Percentiles rank a stretch among this genome's conserved stretches.
phyloP scores from a whole-genome alignment of 2,113 vertebrate species.

The Hassar affinis region DNA sequence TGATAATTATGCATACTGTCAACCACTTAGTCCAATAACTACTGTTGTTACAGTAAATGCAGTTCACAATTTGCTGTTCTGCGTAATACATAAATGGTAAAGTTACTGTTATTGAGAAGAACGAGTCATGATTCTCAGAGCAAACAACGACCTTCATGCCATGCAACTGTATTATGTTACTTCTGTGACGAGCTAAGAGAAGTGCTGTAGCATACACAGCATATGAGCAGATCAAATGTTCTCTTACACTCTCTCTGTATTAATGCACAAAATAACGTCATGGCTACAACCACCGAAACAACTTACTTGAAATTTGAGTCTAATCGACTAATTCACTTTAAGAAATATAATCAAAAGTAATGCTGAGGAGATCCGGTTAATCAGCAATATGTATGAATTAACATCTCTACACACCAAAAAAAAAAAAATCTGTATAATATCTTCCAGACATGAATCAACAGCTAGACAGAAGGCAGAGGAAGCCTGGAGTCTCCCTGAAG shows the following conservation, averaged over 20 bases:
- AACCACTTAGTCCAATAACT: constrained; percentile 1
- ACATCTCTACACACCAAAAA: background rate
- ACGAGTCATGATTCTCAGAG: background rate
- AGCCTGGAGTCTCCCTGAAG: constrained; percentile 6
- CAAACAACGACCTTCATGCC: background rate
- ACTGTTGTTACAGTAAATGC: constrained; percentile 15
- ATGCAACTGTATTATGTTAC: background rate
- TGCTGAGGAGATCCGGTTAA: background rate
- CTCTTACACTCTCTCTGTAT: background rate
- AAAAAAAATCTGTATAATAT: background rate
- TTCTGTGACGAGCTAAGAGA: background rate
- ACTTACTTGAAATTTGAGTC: background rate
- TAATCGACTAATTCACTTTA: background rate
- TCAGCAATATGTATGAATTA: background rate
- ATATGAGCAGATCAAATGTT: background rate
- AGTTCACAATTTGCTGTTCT: background rate
- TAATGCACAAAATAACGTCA: background rate
- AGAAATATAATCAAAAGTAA: background rate
- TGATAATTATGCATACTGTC: constrained; percentile 13
- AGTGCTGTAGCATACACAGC: too few relatives aligned
- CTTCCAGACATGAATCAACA: constrained; percentile 3
- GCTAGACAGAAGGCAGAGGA: constrained; percentile 15
- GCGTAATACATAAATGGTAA: constrained; percentile 2
- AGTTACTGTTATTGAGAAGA: constrained; percentile 2
- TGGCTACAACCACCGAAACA: background rate